Conservation (phyloP, 2,888 invertebrate species). For the Alsophila aescularia region DNA sequence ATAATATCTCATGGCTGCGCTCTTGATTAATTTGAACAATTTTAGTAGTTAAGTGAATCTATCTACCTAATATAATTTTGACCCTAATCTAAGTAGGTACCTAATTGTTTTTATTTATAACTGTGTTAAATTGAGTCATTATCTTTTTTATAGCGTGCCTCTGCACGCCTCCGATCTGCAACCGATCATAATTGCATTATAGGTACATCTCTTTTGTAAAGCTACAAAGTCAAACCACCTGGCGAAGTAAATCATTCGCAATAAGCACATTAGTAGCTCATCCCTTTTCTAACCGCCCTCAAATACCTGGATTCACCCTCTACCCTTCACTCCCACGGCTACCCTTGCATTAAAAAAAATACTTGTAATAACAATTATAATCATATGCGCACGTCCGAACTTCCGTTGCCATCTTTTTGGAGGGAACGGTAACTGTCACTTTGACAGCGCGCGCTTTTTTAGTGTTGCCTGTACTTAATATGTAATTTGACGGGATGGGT, state of each 20-base stretch:
- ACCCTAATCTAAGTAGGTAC: no score
- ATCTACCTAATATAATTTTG: no score
- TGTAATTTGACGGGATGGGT: constrained; percentile 80
- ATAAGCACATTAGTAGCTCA: constrained; percentile 69
- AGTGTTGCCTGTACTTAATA: constrained; percentile 74
- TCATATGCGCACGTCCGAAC: constrained; percentile 71
- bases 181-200: constrained; percentile 51
- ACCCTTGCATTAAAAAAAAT: constrained; percentile 70
- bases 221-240: constrained; percentile 60
- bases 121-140: neutral
- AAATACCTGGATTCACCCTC: constrained; percentile 62
- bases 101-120: no score
- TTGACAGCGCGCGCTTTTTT: constrained; percentile 68
- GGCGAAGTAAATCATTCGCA: constrained; percentile 56
- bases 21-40: no score
- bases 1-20: no score
- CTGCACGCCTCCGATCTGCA: constrained; percentile 19
- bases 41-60: no score
- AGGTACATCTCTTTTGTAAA: constrained; percentile 32
- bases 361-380: constrained; percentile 79
- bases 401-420: constrained; percentile 60
- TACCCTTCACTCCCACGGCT: constrained; percentile 62
- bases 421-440: constrained; percentile 64
- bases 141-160: neutral
- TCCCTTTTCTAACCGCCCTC: constrained; percentile 56